phyloP scores from a whole-genome alignment of 2,797 vertebrate species.

The Parambassis ranga region DNA sequence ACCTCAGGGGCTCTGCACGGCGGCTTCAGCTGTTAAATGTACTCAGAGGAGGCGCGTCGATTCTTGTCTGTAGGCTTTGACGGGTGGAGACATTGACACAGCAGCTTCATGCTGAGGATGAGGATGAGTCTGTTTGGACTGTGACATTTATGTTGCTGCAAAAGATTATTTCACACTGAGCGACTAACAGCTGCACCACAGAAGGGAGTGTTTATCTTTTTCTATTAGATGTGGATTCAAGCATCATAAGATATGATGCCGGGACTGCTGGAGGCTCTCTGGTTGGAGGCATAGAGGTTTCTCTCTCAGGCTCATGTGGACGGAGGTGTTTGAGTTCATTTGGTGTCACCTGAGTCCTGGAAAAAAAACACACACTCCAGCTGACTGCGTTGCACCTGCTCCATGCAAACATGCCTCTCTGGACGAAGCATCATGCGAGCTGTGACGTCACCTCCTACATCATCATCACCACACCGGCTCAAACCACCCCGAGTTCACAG shows the following conservation, averaged over 20 bases:
- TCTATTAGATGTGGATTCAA: background rate
- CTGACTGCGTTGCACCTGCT: background rate
- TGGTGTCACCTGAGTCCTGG: background rate
- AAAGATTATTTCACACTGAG: too few species aligned
- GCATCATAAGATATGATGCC: too few species aligned
- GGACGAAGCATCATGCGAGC: background rate
- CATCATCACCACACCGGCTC: conserved; percentile 6
- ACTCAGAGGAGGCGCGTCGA: conserved; percentile 22
- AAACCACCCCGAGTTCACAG: conserved; percentile 3
- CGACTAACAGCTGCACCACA: too few species aligned
- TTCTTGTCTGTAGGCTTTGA: conserved; percentile 15
- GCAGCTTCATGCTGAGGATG: conserved; percentile 10
- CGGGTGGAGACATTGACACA: conserved; percentile 9
- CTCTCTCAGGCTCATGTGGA: too few species aligned
- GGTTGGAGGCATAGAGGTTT: too few species aligned
- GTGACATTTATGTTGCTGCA: background rate
- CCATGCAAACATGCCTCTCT: background rate
- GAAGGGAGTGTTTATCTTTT: background rate
- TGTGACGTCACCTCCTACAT: conserved; percentile 3
- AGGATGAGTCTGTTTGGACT: background rate
- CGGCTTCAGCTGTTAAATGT: conserved; percentile 12
- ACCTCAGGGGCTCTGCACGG: conserved; percentile 1
- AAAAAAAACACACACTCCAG: background rate
- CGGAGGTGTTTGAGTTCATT: background rate
- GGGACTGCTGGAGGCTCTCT: too few species aligned